Base-by-base conservation (phyloP, 2,113 vertebrate genomes). In the Paramormyrops kingsleyae region DNA sequence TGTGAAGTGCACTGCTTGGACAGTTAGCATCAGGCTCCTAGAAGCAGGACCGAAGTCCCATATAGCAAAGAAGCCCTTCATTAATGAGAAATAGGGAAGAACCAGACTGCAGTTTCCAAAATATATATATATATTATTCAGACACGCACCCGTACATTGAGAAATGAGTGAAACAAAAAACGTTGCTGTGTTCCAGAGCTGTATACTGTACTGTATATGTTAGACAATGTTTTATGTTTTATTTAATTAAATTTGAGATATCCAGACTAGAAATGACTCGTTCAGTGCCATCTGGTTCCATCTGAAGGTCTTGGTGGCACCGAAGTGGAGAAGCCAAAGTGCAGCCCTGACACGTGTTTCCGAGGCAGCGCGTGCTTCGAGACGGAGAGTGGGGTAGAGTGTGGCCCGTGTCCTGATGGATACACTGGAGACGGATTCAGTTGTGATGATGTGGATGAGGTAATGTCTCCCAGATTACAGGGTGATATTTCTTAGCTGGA, bases 361-460 rank as follows among this genome's bases (percentile, higher is more conserved):
- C 97, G 96, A 88, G 96, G 96, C 0, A 95, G 97, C 74, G 95
- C 94, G 88, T 99, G 99, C 4, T 89, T 92, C 0, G 96, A 98
- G 91, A 98, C 97, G 17, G 93, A 92, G 12, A 95, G 96, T 0
- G 97, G 98, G 85, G 96, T 98, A 83, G 98, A 98, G 19, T 99
- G 99, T 1, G 97, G 97, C 7, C 96, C 97, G 7, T 99, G 99
- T 93, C 99, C 98, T 0, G 97, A 98, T 62, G 98, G 99, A 59
- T 97, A 97, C 94, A 96, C 97, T 0, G 99, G 99, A 70, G 98
- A 99, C 3, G 99, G 99, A n/a, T 93, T 98, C 94, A 97, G 94
- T 70, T 99, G 99, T 91, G 97, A 97, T 5, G 98, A 99, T 80
- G 96, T 98, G 0, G 96, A 99, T 89, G 99, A 99, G 97, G 99